A percentile compares a stretch with the other conserved stretches of the same genome.
Conservation (phyloP, 2,113 vertebrate species). For the Micronisus gabar region DNA sequence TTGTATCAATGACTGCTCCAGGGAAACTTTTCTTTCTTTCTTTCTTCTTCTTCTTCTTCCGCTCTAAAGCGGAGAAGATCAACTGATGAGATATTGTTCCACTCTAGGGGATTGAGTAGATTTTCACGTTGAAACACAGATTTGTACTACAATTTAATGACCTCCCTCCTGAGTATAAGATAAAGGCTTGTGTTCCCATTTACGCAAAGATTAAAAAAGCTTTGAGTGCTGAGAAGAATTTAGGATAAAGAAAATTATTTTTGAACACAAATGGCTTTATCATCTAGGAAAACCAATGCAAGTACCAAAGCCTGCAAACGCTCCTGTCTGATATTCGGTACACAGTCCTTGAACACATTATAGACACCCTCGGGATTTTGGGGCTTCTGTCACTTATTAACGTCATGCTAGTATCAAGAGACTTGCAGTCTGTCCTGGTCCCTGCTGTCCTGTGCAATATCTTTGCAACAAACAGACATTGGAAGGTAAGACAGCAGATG, state of each 20-base stretch:
- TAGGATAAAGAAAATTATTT: not conserved
- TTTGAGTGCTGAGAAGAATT: not conserved
- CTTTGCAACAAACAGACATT: not conserved
- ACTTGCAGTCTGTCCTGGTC: not conserved
- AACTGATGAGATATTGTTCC: not conserved
- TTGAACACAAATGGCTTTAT: not conserved
- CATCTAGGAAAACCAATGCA: not conserved
- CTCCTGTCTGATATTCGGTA: not conserved
- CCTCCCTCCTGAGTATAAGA: not conserved
- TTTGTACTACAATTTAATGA: not conserved
- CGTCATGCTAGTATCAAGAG: not conserved
- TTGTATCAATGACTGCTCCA: rapidly evolving
- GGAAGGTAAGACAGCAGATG: not conserved
- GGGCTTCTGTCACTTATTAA: not conserved
- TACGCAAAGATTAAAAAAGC: not conserved
- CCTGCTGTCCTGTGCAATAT: not conserved
- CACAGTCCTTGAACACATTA: not conserved
- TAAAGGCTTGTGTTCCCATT: not conserved
- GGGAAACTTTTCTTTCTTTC: not conserved
- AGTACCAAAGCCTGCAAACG: not conserved
- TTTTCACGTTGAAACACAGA: not conserved
- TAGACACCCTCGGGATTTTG: not conserved
- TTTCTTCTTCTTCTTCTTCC: no score
- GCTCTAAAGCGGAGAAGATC: not conserved
- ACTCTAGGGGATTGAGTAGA: not conserved